phyloP scores from a whole-genome alignment of 37 sponge, comb jelly and placozoan genomes.

The Cladorhizidae sp. region DNA sequence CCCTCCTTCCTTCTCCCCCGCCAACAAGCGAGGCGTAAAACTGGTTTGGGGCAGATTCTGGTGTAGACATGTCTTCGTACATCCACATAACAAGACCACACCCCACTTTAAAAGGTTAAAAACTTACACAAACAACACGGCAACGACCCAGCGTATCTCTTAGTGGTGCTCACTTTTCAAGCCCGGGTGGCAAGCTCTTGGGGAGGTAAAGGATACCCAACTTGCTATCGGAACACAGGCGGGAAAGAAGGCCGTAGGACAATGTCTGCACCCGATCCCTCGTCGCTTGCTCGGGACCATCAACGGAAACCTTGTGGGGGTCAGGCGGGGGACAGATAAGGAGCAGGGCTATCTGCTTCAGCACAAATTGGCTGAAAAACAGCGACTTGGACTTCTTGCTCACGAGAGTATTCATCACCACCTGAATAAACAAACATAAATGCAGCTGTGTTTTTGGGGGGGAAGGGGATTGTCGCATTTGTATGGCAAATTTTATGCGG shows the following conservation, averaged over 20 bases:
- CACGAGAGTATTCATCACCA: slow-evolving; percentile 35
- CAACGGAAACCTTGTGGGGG: background rate
- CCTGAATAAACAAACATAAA: no score
- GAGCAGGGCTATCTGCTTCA: slow-evolving; percentile 42
- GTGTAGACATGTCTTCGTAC: no score
- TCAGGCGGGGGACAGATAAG: background rate
- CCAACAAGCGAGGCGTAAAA: no score
- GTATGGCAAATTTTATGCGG: no score
- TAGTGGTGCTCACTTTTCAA: slow-evolving; percentile 29
- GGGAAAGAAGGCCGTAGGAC: background rate
- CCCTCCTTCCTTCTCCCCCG: no score
- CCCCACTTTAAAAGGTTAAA: no score
- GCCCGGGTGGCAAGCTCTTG: slow-evolving; percentile 30
- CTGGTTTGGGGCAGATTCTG: no score
- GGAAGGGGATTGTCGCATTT: no score
- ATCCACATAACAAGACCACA: no score
- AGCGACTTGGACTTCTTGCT: slow-evolving; percentile 63
- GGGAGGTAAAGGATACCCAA: slow-evolving; percentile 59
- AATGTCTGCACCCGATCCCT: background rate
- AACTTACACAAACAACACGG: no score
- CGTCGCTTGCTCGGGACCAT: background rate
- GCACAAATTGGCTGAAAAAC: slow-evolving; percentile 51
- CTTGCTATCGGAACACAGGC: slow-evolving; percentile 54
- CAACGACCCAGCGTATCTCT: no score
- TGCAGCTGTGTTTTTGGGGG: no score